Evolutionary conservation across 2,888 invertebrate genomes (phyloP), one percentile per base, ranked within the genome.

Genomic region (Drosophila suboccidentalis): DNA sequence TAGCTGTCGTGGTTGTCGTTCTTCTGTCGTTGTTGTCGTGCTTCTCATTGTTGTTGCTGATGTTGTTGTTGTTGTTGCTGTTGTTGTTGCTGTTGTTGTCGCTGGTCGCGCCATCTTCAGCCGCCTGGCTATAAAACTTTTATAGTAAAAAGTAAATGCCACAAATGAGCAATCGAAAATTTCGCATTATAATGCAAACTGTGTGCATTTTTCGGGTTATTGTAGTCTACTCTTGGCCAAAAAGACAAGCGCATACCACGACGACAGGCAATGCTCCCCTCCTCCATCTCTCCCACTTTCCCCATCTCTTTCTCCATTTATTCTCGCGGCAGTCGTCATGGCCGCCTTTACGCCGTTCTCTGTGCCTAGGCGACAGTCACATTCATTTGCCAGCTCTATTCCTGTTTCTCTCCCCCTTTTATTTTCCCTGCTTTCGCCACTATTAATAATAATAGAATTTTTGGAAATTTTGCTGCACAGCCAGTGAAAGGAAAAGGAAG

Each of bases 91-190:
- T 44, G 43, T 44, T 17, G 47, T 57, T 54, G 71, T 49, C 51
- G 57, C 54, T 63, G 75, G 75, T 69, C 69, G 76, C 67, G 59
- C 71, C 70, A 75, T 76, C 79, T 71, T 65, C 64, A 64, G 61
- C 64, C 71, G 69, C 55, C 61, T 66, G 71, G 78, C 85, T 66
- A 85, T 82, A 86, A 86, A 84, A 87, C 79, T 87, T 87, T 87
- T 86, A 87, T 80, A 81, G 83, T 78, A 83, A 82, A 86, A 84
- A 80, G 87, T 88, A 87, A 88, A 88, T 84, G 88, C 89, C 87
- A 89, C 90, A 89, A 90, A 90, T 90, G 90, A 90, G 90, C 90
- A 90, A 90, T 90, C 90, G 90, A 90, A 90, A 90, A 88, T 89
- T 84, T 90, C 76, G 82, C 80, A 83, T 87, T 90, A 90, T 90